Percentiles rank a stretch among this genome's conserved stretches.
Evolutionary conservation across 2,888 invertebrate species (phyloP).

Genomic region (Orthosia incerta): DNA sequence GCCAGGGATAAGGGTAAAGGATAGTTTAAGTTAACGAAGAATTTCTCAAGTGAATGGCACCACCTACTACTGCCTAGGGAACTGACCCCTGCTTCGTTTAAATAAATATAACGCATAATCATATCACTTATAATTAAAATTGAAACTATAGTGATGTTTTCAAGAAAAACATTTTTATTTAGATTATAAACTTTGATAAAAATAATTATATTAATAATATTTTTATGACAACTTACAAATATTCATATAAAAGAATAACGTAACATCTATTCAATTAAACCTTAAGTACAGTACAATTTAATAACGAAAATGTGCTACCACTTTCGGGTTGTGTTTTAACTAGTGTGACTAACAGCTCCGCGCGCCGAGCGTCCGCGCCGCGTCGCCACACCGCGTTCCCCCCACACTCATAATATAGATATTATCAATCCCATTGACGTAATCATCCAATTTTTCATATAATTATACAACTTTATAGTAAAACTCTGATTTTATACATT

Average conservation of each 20-base stretch:
- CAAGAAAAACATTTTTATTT: slow-evolving; percentile 91
- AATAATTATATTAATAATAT: slow-evolving; percentile 91
- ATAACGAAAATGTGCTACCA: slow-evolving; percentile 89
- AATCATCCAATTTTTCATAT: slow-evolving; percentile 59
- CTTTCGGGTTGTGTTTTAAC: slow-evolving; percentile 88
- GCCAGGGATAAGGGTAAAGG: background rate
- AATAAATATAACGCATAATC: slow-evolving; percentile 24
- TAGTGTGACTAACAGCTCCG: slow-evolving; percentile 87
- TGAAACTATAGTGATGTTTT: slow-evolving; percentile 83
- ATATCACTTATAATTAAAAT: slow-evolving; percentile 52
- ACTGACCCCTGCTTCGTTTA: background rate
- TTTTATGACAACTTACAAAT: slow-evolving; percentile 91
- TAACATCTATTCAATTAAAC: slow-evolving; percentile 90
- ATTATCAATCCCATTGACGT: slow-evolving; percentile 68
- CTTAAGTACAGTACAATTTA: slow-evolving; percentile 88
- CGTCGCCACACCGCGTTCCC: slow-evolving; percentile 47
- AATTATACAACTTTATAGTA: slow-evolving; percentile 70
- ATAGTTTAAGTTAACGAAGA: background rate
- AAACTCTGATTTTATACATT: slow-evolving; percentile 79
- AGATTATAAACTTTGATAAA: slow-evolving; percentile 92
- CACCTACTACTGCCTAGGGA: background rate
- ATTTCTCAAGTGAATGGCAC: background rate
- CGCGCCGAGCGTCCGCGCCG: slow-evolving; percentile 65
- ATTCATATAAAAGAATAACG: slow-evolving; percentile 91
- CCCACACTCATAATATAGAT: slow-evolving; percentile 57